Base-by-base conservation (phyloP, 2,113 vertebrate species). In the Lycocorax pyrrhopterus region DNA sequence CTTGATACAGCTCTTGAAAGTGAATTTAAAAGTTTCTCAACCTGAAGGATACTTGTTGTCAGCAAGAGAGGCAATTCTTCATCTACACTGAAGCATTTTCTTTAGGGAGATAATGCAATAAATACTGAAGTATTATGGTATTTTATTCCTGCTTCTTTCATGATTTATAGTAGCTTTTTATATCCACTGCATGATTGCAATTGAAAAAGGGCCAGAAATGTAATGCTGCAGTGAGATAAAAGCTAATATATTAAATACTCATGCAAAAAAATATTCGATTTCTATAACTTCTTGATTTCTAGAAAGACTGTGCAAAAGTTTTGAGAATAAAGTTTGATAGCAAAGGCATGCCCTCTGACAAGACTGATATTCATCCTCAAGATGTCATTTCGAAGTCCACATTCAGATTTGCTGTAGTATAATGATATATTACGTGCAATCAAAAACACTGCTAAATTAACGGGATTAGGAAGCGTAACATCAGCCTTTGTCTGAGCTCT, bases 91-190 rank as follows among this genome's bases (percentile, higher is more conserved):
- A 94, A 93, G 53, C 29, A 49, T 86, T 90, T 86, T 92, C 74
- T 94, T 89, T 32, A 66, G 67, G 53, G 74, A 86, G 16, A 77
- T 29, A 83, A 59, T 46, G 56, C 67, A 95, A 73, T 69, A 95
- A 96, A 94, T 95, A 92, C 64, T 64, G 27, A 56, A 96, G 60
- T 93, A 96, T 94, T 95, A 73, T 55, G 39, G 67, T 52, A 58
- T 66, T 92, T 96, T 66, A 66, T n/a, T 84, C 35, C 30, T 76
- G 12, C 4, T 72, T 84, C 90, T 94, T 84, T 96, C 64, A 71
- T 77, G 80, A 83, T 84, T 85, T 51, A 21, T 76, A 82, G 73
- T 77, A 83, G 55, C 14, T 59, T 79, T 81, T 77, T 91, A 85
- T 58, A 81, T 37, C 73, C 41, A 68, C 13, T 64, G 59, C 81